phyloP scores from a whole-genome alignment of 2,888 invertebrate genomes.

The Eristalis pertinax region DNA sequence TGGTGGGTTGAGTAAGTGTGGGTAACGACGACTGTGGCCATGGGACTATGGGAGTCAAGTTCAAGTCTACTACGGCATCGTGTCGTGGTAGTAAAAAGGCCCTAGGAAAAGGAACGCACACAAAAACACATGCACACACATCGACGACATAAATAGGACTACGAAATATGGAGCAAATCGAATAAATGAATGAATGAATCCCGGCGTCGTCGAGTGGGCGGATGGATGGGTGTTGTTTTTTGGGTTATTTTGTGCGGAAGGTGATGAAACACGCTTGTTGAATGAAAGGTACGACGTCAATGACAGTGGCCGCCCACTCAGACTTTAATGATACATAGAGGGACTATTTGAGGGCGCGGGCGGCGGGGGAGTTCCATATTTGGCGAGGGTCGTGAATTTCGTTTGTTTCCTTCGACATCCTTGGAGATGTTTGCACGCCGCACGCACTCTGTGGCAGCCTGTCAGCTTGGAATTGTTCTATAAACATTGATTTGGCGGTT shows the following conservation, averaged over 20 bases:
- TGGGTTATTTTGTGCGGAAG: slow-evolving; percentile 27
- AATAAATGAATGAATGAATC: slow-evolving; percentile 67
- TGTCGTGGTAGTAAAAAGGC: slow-evolving; percentile 54
- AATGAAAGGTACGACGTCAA: slow-evolving; percentile 41
- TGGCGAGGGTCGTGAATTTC: not conserved
- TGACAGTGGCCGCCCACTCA: slow-evolving; percentile 51
- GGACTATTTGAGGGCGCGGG: too few relatives aligned
- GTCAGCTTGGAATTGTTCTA: not conserved
- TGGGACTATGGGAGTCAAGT: slow-evolving; percentile 69
- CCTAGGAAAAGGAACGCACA: slow-evolving; percentile 34
- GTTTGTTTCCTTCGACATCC: slow-evolving; percentile 22
- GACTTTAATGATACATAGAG: not conserved
- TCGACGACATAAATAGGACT: slow-evolving; percentile 63
- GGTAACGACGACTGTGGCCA: slow-evolving; percentile 45
- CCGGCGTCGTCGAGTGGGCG: not conserved
- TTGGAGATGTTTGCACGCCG: not conserved
- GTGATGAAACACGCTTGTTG: slow-evolving; percentile 46
- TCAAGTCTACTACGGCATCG: slow-evolving; percentile 70
- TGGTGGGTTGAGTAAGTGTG: slow-evolving; percentile 45
- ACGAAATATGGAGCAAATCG: slow-evolving; percentile 70
- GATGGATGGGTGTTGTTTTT: slow-evolving; percentile 14
- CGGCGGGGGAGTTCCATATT: too few relatives aligned
- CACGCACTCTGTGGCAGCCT: not conserved
- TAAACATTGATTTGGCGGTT: not conserved
- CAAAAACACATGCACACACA: slow-evolving; percentile 21